Conservation (phyloP, 1,140 invertebrate species). For the Parapsyche elsis region DNA sequence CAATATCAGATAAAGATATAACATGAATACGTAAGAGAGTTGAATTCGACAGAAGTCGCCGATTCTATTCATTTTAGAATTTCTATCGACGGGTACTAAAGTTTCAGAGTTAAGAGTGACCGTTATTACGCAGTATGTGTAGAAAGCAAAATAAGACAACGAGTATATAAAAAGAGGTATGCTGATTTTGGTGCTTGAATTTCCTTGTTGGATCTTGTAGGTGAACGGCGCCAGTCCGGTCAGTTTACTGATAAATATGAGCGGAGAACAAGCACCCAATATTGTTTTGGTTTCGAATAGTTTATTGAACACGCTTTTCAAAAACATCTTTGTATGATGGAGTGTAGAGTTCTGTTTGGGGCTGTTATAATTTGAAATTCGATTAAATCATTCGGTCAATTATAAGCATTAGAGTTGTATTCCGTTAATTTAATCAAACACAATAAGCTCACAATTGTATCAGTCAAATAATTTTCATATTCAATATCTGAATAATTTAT, state of each 20-base stretch:
- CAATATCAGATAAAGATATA: not conserved
- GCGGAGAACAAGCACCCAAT: not conserved
- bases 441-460: too few relatives aligned
- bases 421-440: not conserved
- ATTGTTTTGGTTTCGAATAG: not conserved
- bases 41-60: not conserved
- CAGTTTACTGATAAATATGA: not conserved
- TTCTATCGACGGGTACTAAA: not conserved
- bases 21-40: not conserved
- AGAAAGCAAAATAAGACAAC: not conserved
- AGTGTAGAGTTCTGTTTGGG: not conserved
- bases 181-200: not conserved
- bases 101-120: not conserved
- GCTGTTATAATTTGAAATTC: not conserved
- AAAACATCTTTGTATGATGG: not conserved
- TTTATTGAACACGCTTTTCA: not conserved
- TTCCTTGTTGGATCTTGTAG: not conserved
- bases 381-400: not conserved
- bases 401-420: not conserved
- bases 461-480: too few relatives aligned
- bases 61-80: not conserved
- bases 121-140: not conserved
- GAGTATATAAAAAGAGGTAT: not conserved
- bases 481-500: too few relatives aligned
- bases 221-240: not conserved